Base-by-base conservation (phyloP, 2,113 vertebrate species). In the Xiphophorus hellerii region DNA sequence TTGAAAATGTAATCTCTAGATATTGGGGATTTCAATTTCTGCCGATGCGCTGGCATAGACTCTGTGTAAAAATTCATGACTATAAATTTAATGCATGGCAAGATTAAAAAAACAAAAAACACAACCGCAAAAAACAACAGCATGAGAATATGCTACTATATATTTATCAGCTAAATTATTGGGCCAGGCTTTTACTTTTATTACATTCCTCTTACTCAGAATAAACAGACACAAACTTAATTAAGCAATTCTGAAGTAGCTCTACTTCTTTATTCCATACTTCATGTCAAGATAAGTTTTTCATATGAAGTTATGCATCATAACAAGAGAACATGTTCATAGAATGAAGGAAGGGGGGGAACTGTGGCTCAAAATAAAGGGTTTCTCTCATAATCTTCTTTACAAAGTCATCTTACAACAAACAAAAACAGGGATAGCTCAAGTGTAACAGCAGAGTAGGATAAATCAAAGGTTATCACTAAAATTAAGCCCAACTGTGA, bases 281-380 rank as follows among this genome's bases (percentile, higher is more conserved):
- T 92, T 93, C 86, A 89, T 92, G 88, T 88, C 87, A 91, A 91
- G 87, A 91, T 89, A 90, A 85, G 88, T 86, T 91, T 90, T 88
- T 85, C 81, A 88, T 89, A 84, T 82, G 90, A 93, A 90, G 90
- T 82, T 80, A 83, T 78, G 89, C 82, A 78, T 89, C 87, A 88
- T 87, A 91, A 90, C 90, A 90, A 88, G 92, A 91, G 70, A 85
- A 74, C 8, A 75, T 81, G 71, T 90, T 88, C 39, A 69, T 90
- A 88, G 84, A 72, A 88, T 65, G 39, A 87, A 86, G 69, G 25
- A 58, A 14, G 37, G 58, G 44, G 44, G 35, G 73, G 82, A 82
- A 68, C 28, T 10, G 87, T 91, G 90, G 88, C 87, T 93, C 92
- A 92, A 94, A 93, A 93, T 93, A 94, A 93, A 94, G 86, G 85